Conservation (phyloP, 1,140 invertebrate genomes). For the Kradibia gibbosae region DNA sequence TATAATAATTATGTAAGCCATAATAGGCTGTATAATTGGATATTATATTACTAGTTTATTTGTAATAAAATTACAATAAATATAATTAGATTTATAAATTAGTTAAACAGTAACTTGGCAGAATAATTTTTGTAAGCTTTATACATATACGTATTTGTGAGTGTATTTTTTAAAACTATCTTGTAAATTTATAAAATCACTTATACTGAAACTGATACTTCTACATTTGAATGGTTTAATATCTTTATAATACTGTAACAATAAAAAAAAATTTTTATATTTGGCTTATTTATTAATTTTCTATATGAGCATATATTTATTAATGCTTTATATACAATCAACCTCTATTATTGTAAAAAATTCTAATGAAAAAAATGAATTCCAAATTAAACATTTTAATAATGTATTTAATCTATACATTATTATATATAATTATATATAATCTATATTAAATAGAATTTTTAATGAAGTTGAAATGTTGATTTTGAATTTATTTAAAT, state of each 20-base stretch:
- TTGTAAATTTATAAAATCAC: neutral
- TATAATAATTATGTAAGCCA: neutral
- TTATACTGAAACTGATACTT: slow-evolving; percentile 15
- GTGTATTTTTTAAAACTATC: too few relatives aligned
- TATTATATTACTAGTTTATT: too few relatives aligned
- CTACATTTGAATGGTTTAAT: neutral
- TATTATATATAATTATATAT: too few relatives aligned
- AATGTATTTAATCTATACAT: too few relatives aligned
- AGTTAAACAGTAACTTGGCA: slow-evolving; percentile 23
- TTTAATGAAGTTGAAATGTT: too few relatives aligned
- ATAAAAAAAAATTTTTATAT: neutral
- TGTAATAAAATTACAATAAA: neutral
- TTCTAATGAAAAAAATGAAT: neutral
- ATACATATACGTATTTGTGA: neutral
- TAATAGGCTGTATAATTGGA: neutral
- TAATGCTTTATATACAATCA: neutral
- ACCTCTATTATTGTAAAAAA: slow-evolving; percentile 1
- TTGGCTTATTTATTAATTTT: neutral
- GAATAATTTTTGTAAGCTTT: too few relatives aligned
- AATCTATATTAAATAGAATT: too few relatives aligned
- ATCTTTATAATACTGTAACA: neutral
- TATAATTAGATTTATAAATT: slow-evolving; percentile 18
- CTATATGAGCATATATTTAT: neutral
- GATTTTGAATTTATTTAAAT: too few relatives aligned
- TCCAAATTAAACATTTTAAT: too few relatives aligned